phyloP scores from a whole-genome alignment of 2,888 invertebrate species.

The Lasioglossum malachurum region DNA sequence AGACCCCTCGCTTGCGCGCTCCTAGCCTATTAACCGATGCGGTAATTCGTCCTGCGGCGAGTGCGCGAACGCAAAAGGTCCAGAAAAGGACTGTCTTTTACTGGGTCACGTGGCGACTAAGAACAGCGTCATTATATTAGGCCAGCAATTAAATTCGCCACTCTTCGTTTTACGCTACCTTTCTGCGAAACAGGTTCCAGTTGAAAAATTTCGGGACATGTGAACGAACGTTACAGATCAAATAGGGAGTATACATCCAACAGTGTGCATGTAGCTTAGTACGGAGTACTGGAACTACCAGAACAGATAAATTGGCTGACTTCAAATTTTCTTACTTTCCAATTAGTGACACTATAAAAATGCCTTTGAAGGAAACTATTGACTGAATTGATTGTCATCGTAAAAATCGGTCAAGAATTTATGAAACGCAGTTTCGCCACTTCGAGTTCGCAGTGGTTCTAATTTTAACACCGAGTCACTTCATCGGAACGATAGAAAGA shows the following conservation, averaged over 20 bases:
- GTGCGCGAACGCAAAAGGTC: constrained; percentile 28
- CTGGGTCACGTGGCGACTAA: constrained; percentile 30
- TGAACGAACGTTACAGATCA: constrained; percentile 1
- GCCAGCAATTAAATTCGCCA: not conserved
- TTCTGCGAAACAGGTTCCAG: not conserved
- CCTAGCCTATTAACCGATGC: constrained; percentile 57
- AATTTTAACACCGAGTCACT: not conserved
- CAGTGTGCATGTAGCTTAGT: not conserved
- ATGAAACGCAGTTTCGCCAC: not conserved
- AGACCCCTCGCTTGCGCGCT: not conserved
- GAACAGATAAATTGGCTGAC: not conserved
- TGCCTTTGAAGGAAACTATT: not conserved
- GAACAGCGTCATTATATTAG: constrained; percentile 36
- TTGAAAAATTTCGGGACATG: constrained; percentile 1
- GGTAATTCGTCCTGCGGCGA: constrained; percentile 44
- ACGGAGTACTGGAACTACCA: not conserved
- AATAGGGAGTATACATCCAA: no score
- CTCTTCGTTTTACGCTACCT: not conserved
- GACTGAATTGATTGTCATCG: not conserved
- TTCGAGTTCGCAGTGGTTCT: not conserved
- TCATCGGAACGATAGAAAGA: constrained; percentile 6
- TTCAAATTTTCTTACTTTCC: not conserved
- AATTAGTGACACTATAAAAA: not conserved
- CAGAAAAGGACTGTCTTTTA: not conserved
- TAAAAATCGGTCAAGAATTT: not conserved